These are phyloP conservation scores for Aspiorhynchus laticeps DNA, from an alignment of 2,113 vertebrate genomes.

Conservation along the genomic window DNA sequence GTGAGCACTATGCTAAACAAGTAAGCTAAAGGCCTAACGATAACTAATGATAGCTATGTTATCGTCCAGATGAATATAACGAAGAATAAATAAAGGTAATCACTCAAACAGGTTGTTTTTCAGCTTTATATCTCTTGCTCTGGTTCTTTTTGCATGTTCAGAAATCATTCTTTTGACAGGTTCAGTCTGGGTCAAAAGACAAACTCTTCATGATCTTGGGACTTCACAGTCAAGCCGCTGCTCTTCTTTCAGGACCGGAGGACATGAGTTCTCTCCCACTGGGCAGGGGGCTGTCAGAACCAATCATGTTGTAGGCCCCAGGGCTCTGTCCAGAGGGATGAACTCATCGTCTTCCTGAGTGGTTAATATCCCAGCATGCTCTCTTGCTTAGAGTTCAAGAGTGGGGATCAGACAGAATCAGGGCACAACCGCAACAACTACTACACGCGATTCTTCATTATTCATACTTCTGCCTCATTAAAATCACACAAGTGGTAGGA, in stretches of 20 bases:
- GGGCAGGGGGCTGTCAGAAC: conserved; percentile 26
- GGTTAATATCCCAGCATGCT: not conserved
- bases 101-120: not conserved
- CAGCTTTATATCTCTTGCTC: not conserved
- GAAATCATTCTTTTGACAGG: not conserved
- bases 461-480: conserved; percentile 12
- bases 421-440: not conserved
- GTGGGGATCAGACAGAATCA: not conserved
- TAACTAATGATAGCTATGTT: not conserved
- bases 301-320: conserved; percentile 13
- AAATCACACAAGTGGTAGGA: not conserved
- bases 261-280: not conserved
- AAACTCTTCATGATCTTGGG: conserved; percentile 18
- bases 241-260: conserved; percentile 23
- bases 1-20: not conserved
- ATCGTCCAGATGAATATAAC: not conserved
- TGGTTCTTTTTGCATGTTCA: not conserved
- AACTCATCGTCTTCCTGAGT: not conserved
- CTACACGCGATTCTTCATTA: conserved; percentile 16
- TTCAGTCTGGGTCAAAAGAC: conserved; percentile 29
- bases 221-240: not conserved
- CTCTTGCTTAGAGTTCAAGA: not conserved
- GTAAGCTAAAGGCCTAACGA: not conserved
- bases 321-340: conserved; percentile 20
- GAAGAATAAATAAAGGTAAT: not conserved